These are phyloP conservation scores for Trinectes maculatus DNA, from an alignment of 2,113 vertebrate genomes.

Conservation along the genomic window DNA sequence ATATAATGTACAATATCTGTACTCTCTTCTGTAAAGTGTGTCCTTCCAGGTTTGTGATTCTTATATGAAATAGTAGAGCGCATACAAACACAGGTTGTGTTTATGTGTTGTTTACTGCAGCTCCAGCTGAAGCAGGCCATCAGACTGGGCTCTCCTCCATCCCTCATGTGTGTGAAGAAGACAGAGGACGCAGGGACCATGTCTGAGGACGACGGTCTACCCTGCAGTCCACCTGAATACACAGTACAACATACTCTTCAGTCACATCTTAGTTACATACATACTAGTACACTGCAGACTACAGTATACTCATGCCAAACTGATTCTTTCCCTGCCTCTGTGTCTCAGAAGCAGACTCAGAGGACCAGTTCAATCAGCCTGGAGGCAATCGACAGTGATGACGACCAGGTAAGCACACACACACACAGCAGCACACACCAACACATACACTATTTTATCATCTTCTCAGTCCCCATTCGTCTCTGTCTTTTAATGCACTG, in stretches of 20 bases:
- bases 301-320: background rate
- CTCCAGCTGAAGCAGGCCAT: constrained; percentile 83
- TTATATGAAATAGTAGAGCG: background rate
- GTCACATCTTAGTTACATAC: no score
- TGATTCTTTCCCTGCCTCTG: background rate
- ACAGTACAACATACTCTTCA: no score
- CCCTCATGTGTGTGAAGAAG: constrained; percentile 78
- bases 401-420: constrained; percentile 83
- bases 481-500: background rate
- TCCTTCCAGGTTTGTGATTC: background rate
- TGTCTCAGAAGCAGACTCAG: constrained; percentile 72
- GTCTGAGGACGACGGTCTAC: constrained; percentile 84
- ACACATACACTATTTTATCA: no score
- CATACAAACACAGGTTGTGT: background rate
- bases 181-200: constrained; percentile 79
- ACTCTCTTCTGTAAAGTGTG: no score
- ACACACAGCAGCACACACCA: no score
- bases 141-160: constrained; percentile 81
- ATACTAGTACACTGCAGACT: no score
- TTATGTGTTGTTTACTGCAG: constrained; percentile 46
- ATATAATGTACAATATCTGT: no score
- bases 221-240: constrained; percentile 83
- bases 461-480: background rate
- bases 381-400: constrained; percentile 85
- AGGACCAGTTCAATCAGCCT: constrained; percentile 85